phyloP scores from a whole-genome alignment of 2,113 vertebrate species.

The Egretta garzetta region DNA sequence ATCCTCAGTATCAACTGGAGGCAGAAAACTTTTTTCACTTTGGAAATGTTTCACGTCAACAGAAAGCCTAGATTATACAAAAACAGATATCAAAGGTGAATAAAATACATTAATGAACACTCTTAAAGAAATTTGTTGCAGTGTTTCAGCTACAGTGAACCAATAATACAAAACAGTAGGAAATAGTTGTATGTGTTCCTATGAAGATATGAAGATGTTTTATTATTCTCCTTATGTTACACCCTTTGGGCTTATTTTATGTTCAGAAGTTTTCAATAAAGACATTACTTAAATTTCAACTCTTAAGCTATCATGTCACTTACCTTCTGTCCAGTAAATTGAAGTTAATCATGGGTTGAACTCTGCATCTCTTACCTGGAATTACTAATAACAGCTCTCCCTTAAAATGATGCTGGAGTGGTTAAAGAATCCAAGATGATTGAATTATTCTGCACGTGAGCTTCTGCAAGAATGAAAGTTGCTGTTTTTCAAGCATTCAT shows the following conservation, averaged over 20 bases:
- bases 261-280: conserved; percentile 4
- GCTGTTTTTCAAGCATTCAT: neutral
- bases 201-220: neutral
- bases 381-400: neutral
- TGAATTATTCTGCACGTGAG: neutral
- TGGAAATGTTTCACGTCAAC: neutral
- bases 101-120: neutral
- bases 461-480: neutral
- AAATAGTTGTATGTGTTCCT: neutral
- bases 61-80: neutral
- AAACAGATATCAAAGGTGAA: neutral
- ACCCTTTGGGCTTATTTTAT: neutral
- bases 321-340: conserved; percentile 23
- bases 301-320: neutral
- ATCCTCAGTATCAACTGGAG: neutral
- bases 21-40: neutral
- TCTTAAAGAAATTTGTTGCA: neutral
- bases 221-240: neutral
- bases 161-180: neutral
- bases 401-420: neutral
- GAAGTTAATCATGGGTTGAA: conserved; percentile 10
- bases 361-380: neutral
- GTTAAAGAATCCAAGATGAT: neutral
- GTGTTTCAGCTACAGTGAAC: neutral
- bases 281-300: conserved; percentile 10